These are phyloP conservation scores for Episyrphus balteatus DNA, from an alignment of 1,140 invertebrate species.

Conservation along the genomic window DNA sequence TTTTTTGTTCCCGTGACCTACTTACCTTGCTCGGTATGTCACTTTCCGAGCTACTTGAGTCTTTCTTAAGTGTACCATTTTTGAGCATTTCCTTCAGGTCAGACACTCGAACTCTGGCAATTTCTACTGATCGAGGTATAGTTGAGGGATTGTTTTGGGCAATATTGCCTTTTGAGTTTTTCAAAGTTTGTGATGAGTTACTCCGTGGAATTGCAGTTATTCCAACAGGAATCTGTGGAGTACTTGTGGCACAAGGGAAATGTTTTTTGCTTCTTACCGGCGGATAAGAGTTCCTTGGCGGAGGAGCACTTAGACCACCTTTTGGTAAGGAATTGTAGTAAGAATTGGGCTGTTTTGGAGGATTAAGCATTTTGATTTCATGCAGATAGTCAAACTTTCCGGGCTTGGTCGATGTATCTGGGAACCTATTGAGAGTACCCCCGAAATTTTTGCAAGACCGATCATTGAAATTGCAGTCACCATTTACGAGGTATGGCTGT, in stretches of 20 bases:
- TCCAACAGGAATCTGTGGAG: constrained; percentile 4
- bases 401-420: neutral
- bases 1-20: constrained; percentile 13
- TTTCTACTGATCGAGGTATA: constrained; percentile 29
- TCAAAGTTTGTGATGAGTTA: constrained; percentile 13
- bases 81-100: constrained; percentile 36
- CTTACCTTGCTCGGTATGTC: constrained; percentile 14
- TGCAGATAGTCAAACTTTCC: constrained; percentile 31
- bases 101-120: constrained; percentile 27
- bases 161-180: neutral
- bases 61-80: constrained; percentile 19
- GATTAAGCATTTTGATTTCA: constrained; percentile 34
- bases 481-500: neutral
- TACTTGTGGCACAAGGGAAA: constrained; percentile 11
- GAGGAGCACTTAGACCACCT: constrained; percentile 27
- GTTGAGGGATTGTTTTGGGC: constrained; percentile 13
- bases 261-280: constrained; percentile 42
- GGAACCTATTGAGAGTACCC: neutral
- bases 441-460: neutral
- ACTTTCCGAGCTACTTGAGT: constrained; percentile 30
- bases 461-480: neutral
- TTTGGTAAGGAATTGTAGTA: constrained; percentile 35
- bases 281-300: constrained; percentile 48
- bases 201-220: constrained; percentile 29
- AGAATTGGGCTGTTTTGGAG: constrained; percentile 19